A percentile compares a stretch with the other conserved stretches of the same genome.
Evolutionary conservation across 2,888 invertebrate genomes (phyloP).

Genomic region (Nemotelus nigrinus): DNA sequence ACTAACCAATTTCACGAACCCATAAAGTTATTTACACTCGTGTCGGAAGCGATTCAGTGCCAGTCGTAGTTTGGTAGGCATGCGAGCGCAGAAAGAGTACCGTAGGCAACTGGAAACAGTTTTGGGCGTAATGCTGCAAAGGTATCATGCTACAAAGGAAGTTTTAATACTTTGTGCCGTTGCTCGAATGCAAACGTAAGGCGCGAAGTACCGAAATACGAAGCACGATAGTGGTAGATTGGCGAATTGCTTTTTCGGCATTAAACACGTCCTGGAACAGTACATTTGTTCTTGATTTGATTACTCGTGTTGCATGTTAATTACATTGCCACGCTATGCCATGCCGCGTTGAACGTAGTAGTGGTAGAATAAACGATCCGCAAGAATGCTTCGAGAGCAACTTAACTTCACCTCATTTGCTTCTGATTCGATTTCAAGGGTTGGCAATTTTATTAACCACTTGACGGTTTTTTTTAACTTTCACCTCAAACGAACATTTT

Average conservation of each 20-base stretch:
- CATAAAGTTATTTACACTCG: constrained; percentile 2
- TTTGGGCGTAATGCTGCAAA: neutral
- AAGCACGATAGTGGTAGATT: constrained; percentile 33
- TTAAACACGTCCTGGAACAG: constrained; percentile 51
- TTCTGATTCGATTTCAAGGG: neutral
- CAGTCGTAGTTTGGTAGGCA: neutral
- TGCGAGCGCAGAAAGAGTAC: neutral
- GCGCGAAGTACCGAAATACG: neutral
- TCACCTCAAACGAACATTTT: no score
- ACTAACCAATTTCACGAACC: constrained; percentile 20
- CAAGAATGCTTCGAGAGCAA: constrained; percentile 12
- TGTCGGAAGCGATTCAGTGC: neutral
- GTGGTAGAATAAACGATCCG: constrained; percentile 17
- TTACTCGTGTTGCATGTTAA: constrained; percentile 52
- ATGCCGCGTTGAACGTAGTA: constrained; percentile 14
- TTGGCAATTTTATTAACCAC: neutral
- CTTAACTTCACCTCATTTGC: constrained; percentile 4
- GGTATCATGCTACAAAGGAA: neutral
- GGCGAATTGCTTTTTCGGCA: constrained; percentile 44
- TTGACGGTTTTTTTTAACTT: no score
- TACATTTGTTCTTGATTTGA: constrained; percentile 52
- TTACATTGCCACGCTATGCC: constrained; percentile 41
- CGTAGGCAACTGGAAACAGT: neutral
- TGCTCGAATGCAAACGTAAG: neutral
- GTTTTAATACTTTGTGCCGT: neutral